A percentile compares a stretch with the other conserved stretches of the same genome.
Conservation (phyloP, 2,797 vertebrate species). For the Characodon lateralis region DNA sequence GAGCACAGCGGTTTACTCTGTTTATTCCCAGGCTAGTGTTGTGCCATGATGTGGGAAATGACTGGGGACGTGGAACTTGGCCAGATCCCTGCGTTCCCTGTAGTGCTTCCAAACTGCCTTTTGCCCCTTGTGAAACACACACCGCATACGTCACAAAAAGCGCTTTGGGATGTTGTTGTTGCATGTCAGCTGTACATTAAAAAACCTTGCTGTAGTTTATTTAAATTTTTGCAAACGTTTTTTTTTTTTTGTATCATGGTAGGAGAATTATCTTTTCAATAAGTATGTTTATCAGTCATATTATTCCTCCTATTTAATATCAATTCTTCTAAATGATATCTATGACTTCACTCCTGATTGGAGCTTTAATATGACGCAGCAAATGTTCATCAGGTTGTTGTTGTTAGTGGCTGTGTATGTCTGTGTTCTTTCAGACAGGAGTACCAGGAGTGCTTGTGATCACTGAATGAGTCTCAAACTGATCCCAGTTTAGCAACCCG, state of each 20-base stretch:
- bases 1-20: conserved; percentile 76
- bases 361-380: conserved; percentile 23
- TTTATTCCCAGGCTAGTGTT: conserved; percentile 73
- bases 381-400: conserved; percentile 31
- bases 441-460: conserved; percentile 48
- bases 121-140: conserved; percentile 35
- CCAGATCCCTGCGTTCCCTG: conserved; percentile 64
- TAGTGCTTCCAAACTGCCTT: conserved; percentile 46
- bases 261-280: conserved; percentile 40
- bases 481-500: conserved; percentile 42
- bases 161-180: not conserved
- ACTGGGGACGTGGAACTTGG: conserved; percentile 67
- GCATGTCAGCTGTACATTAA: conserved; percentile 31
- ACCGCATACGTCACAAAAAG: conserved; percentile 21
- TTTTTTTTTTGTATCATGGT: conserved; percentile 10
- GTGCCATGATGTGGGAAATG: conserved; percentile 79
- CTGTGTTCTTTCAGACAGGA: conserved; percentile 49
- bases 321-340: conserved; percentile 34
- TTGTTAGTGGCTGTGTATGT: conserved; percentile 40
- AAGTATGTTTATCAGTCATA: conserved; percentile 38
- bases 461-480: conserved; percentile 59
- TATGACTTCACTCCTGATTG: conserved; percentile 11
- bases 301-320: conserved; percentile 63
- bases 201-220: conserved; percentile 33
- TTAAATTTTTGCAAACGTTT: conserved; percentile 19